These are phyloP conservation scores for Drosophila melanosoma DNA, from an alignment of 2,888 invertebrate genomes.

Conservation along the genomic window DNA sequence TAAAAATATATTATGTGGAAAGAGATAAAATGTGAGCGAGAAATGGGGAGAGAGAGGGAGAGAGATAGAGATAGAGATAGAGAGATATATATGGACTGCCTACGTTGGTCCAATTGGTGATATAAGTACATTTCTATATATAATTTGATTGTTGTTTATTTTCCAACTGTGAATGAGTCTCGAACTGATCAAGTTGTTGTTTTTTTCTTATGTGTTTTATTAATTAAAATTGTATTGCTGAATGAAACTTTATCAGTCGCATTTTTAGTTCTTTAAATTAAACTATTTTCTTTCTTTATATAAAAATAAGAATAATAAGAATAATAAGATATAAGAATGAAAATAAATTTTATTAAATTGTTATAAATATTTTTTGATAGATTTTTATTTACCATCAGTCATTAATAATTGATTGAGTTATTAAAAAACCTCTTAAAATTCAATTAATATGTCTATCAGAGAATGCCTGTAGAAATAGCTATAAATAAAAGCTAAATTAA, in stretches of 20 bases:
- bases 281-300: not conserved
- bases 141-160: not conserved
- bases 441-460: not conserved
- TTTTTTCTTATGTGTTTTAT: not conserved
- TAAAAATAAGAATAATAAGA: too few relatives aligned
- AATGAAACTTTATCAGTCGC: slow-evolving; percentile 13
- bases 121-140: not conserved
- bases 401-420: not conserved
- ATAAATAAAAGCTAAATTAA: not conserved
- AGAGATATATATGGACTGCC: not conserved
- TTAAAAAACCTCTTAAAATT: not conserved
- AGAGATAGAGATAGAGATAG: not conserved
- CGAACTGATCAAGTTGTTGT: slow-evolving; percentile 5
- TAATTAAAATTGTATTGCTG: slow-evolving; percentile 9
- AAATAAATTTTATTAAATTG: not conserved
- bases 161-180: too few relatives aligned
- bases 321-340: too few relatives aligned
- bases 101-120: slow-evolving; percentile 19
- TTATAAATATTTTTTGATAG: not conserved
- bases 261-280: not conserved
- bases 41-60: not conserved
- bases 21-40: not conserved
- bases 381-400: not conserved
- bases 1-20: not conserved
- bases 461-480: rapidly evolving